These are phyloP conservation scores for Lophotriccus pileatus DNA, from an alignment of 2,797 vertebrate genomes.

Conservation along the genomic window DNA sequence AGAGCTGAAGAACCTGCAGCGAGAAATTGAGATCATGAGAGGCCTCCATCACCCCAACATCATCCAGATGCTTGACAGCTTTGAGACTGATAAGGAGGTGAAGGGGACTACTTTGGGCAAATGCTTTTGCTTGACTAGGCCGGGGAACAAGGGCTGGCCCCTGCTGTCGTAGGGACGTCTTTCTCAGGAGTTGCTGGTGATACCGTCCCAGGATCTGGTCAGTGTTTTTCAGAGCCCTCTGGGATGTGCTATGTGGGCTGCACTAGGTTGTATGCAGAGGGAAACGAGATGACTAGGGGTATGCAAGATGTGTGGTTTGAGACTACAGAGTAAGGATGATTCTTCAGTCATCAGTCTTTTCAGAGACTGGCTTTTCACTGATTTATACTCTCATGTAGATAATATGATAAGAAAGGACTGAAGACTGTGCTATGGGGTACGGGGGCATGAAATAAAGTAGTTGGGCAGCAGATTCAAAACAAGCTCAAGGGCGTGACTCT, in stretches of 20 bases:
- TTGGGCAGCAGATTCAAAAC: neutral
- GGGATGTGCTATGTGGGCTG: neutral
- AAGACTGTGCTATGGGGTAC: neutral
- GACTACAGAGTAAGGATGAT: neutral
- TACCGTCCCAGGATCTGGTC: neutral
- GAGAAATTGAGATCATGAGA: slow-evolving; percentile 95
- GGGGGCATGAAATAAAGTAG: neutral
- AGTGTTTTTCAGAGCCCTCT: neutral
- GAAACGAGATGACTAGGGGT: neutral
- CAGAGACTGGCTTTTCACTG: neutral
- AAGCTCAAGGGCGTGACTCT: neutral
- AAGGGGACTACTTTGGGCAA: neutral
- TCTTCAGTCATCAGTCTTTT: neutral
- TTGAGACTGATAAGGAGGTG: slow-evolving; percentile 93
- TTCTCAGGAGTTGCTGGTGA: neutral
- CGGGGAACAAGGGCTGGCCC: neutral
- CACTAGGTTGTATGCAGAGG: neutral
- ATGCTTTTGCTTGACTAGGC: neutral
- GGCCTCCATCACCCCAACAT: slow-evolving; percentile 91
- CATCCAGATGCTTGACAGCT: slow-evolving; percentile 92
- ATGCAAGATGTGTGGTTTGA: neutral
- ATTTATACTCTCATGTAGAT: neutral
- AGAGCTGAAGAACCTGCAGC: slow-evolving; percentile 87
- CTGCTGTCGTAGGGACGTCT: neutral
- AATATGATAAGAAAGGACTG: neutral